Conservation (phyloP, 2,797 vertebrate species). For the Esox masquinongy region DNA sequence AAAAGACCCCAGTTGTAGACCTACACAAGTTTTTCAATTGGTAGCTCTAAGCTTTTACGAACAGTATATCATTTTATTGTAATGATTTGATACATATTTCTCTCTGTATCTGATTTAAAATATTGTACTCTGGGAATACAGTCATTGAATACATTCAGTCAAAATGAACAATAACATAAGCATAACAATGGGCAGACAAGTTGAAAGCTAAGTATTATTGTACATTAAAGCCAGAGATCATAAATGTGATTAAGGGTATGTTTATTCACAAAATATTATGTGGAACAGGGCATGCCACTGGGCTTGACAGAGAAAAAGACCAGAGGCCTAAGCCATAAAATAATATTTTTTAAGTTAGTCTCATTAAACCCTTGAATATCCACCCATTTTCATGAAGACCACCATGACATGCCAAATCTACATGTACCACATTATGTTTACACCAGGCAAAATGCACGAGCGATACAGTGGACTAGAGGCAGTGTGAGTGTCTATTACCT, state of each 20-base stretch:
- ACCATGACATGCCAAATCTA: not conserved
- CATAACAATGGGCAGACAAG: slow-evolving; percentile 14
- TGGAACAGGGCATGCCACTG: slow-evolving; percentile 20
- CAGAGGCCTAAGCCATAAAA: slow-evolving; percentile 3
- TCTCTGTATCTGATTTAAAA: not conserved
- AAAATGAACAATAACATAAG: slow-evolving; percentile 14
- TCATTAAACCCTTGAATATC: not conserved
- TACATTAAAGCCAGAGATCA: slow-evolving; percentile 7
- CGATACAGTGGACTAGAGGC: too few species aligned
- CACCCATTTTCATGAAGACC: too few species aligned
- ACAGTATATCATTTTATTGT: not conserved
- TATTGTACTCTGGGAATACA: not conserved
- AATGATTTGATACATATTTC: not conserved
- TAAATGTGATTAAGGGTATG: slow-evolving; percentile 25
- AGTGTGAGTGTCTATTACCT: too few species aligned
- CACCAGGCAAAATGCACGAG: not conserved
- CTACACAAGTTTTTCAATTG: not conserved
- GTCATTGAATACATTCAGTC: not conserved
- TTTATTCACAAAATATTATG: slow-evolving; percentile 34
- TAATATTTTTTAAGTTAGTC: not conserved
- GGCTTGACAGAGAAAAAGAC: not conserved
- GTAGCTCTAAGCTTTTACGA: not conserved
- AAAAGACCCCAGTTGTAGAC: not conserved
- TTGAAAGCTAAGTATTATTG: slow-evolving; percentile 16
- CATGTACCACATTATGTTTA: not conserved